phyloP scores from a whole-genome alignment of 2,888 invertebrate genomes.

The Catonia carolina region DNA sequence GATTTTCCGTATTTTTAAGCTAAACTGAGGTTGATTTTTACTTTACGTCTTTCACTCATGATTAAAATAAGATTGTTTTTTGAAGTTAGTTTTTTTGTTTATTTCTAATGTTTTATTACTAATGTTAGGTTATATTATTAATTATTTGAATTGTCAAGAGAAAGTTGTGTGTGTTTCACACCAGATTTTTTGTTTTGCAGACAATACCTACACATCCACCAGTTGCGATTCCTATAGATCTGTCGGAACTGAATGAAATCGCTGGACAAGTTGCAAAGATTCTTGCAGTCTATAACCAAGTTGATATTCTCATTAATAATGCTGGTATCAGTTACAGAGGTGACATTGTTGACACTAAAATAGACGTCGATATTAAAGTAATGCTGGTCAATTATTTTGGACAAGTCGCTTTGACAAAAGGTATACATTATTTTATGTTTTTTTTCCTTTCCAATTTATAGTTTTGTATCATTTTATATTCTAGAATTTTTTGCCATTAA shows the following conservation, averaged over 20 bases:
- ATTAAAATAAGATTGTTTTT: too few relatives aligned
- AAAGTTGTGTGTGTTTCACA: too few relatives aligned
- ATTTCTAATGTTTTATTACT: too few relatives aligned
- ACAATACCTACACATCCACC: conserved; percentile 60
- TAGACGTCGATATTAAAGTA: conserved; percentile 76
- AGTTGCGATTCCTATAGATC: conserved; percentile 64
- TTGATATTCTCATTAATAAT: conserved; percentile 90
- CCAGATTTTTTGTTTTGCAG: conserved; percentile 42
- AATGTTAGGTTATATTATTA: too few relatives aligned
- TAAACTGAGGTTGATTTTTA: too few relatives aligned
- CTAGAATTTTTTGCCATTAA: too few relatives aligned
- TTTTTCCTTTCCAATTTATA: background rate
- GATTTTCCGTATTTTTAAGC: too few relatives aligned
- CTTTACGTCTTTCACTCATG: too few relatives aligned
- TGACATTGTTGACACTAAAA: conserved; percentile 60
- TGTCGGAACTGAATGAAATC: conserved; percentile 61
- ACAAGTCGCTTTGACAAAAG: conserved; percentile 83
- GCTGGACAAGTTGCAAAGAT: conserved; percentile 58
- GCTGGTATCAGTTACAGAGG: conserved; percentile 82
- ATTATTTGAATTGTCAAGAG: too few relatives aligned
- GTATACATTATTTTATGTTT: conserved; percentile 49
- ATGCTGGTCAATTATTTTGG: conserved; percentile 96
- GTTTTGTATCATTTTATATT: conserved; percentile 11
- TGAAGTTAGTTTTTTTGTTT: too few relatives aligned
- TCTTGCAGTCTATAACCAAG: conserved; percentile 59